phyloP scores from a whole-genome alignment of 2,113 vertebrate species.

The Phaethon lepturus region DNA sequence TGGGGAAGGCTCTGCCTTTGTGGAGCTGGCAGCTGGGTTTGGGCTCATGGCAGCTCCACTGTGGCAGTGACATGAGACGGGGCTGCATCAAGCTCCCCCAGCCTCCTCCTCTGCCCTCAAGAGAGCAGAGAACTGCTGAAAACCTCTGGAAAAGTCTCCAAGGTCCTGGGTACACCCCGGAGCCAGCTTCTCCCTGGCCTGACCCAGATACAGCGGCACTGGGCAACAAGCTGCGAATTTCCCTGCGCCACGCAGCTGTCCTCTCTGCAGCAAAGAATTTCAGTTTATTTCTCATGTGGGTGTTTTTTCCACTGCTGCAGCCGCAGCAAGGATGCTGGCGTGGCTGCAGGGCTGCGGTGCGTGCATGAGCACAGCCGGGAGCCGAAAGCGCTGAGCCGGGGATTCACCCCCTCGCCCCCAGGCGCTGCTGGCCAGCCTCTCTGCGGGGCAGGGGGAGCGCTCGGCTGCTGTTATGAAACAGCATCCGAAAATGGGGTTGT shows the following conservation, averaged over 20 bases:
- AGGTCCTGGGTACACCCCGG: neutral
- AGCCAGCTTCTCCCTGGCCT: accelerated
- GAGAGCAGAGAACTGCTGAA: neutral
- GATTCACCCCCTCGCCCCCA: neutral
- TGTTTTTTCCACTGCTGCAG: neutral
- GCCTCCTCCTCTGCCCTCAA: neutral
- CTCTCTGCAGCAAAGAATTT: constrained; percentile 17
- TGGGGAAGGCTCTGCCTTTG: neutral
- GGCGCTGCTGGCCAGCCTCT: neutral
- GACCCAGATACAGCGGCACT: neutral
- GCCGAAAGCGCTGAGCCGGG: constrained; percentile 57
- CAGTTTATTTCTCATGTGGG: neutral
- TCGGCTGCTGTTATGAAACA: constrained; percentile 42
- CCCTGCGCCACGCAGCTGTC: neutral
- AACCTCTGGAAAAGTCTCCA: neutral
- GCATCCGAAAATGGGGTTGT: constrained; percentile 35
- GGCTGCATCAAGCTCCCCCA: neutral
- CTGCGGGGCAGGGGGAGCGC: neutral
- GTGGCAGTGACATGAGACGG: neutral
- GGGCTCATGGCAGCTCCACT: neutral
- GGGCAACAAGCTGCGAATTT: neutral
- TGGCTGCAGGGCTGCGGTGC: neutral
- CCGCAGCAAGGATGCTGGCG: neutral
- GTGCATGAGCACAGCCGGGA: neutral
- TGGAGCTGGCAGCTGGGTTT: neutral